phyloP scores from a whole-genome alignment of 1,140 invertebrate species.

The Bradynema listronoti region DNA sequence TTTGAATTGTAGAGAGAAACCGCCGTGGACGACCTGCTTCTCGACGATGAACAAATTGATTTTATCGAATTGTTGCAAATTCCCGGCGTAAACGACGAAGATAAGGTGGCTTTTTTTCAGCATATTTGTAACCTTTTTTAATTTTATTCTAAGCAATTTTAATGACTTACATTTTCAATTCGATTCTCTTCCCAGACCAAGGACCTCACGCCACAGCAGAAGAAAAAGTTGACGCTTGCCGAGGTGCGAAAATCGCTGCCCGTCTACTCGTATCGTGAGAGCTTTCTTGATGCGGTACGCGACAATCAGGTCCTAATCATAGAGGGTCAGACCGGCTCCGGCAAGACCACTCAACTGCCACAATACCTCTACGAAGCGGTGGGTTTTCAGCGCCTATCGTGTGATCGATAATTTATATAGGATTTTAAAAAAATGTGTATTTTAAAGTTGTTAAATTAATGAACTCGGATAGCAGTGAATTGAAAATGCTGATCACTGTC shows the following conservation, averaged over 20 bases:
- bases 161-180: conserved; percentile 7
- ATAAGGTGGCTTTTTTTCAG: background rate
- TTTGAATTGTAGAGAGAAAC: conserved; percentile 63
- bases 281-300: conserved; percentile 76
- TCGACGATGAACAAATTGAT: conserved; percentile 87
- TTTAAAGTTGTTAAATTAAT: too few species aligned
- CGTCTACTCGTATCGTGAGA: conserved; percentile 83
- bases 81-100: conserved; percentile 50
- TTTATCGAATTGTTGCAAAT: conserved; percentile 88
- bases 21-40: conserved; percentile 82
- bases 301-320: conserved; percentile 89
- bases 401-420: too few species aligned
- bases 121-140: background rate
- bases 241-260: conserved; percentile 88
- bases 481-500: too few species aligned
- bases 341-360: conserved; percentile 97
- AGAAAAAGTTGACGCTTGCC: conserved; percentile 73
- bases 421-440: too few species aligned
- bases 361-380: conserved; percentile 91
- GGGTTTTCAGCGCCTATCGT: conserved; percentile 60
- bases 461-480: too few species aligned
- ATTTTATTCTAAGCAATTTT: background rate
- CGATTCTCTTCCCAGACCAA: conserved; percentile 26
- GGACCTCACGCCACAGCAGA: conserved; percentile 54
- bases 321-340: conserved; percentile 71